Conservation (phyloP, 2,888 invertebrate genomes). For the Fissipunctia ypsillon region DNA sequence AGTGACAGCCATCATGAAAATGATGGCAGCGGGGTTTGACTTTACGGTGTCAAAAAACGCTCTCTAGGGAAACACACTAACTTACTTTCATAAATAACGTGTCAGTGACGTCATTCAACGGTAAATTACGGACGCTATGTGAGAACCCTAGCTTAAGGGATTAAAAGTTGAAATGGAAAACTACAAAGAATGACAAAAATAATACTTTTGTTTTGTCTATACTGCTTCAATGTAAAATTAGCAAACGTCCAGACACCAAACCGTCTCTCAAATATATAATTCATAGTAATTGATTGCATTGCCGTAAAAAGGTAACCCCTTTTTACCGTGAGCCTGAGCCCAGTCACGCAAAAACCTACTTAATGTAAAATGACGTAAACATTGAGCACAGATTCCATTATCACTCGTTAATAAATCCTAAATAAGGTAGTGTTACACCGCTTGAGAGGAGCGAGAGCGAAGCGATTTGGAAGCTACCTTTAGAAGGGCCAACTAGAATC, state of each 20-base stretch:
- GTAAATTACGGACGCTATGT: not conserved
- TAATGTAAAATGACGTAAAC: conserved; percentile 59
- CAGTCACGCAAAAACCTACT: conserved; percentile 41
- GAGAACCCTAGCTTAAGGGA: not conserved
- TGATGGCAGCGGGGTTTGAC: too few relatives aligned
- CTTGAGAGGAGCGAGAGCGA: not conserved
- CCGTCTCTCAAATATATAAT: conserved; percentile 23
- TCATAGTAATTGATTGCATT: conserved; percentile 19
- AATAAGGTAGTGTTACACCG: conserved; percentile 10
- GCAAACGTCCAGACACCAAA: not conserved
- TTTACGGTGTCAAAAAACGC: too few relatives aligned
- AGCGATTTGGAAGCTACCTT: too few relatives aligned
- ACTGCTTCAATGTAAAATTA: not conserved
- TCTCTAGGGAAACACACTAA: not conserved
- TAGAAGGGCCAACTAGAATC: too few relatives aligned
- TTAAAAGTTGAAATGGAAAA: not conserved
- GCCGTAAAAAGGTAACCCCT: conserved; percentile 27
- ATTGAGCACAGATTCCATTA: conserved; percentile 61
- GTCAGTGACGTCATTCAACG: not conserved
- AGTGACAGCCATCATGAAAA: not conserved
- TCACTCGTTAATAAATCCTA: conserved; percentile 64
- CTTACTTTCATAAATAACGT: not conserved
- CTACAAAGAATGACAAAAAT: not conserved
- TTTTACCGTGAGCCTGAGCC: conserved; percentile 12
- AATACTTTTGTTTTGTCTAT: not conserved